Conservation (phyloP, 1,140 invertebrate species). For the Eubasilissa regina region DNA sequence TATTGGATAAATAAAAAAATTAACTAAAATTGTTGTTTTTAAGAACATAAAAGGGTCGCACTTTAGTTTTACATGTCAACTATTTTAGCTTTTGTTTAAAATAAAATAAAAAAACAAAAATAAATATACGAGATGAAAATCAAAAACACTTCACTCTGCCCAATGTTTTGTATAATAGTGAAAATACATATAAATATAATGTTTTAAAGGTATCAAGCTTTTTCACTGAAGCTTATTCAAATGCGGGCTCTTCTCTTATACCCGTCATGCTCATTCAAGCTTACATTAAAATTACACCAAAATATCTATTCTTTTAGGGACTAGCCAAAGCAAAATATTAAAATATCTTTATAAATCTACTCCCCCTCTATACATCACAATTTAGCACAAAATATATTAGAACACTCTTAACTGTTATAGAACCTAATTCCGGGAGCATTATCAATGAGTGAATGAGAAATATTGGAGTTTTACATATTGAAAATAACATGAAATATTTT, state of each 20-base stretch:
- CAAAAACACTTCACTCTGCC: background rate
- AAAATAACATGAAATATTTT: background rate
- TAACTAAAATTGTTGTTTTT: too few relatives aligned
- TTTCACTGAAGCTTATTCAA: constrained; percentile 23
- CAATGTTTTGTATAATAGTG: constrained; percentile 27
- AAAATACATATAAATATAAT: constrained; percentile 38
- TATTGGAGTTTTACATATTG: too few relatives aligned
- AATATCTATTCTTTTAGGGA: constrained; percentile 46
- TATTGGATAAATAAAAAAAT: too few relatives aligned
- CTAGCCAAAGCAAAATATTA: constrained; percentile 44
- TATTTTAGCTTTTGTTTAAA: too few relatives aligned
- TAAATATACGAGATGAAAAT: constrained; percentile 6
- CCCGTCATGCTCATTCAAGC: constrained; percentile 18
- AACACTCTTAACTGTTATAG: constrained; percentile 29
- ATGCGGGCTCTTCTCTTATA: background rate
- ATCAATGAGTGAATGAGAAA: constrained; percentile 30
- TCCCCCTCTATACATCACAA: constrained; percentile 18
- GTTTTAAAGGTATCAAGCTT: constrained; percentile 12
- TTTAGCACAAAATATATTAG: constrained; percentile 41
- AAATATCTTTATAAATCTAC: constrained; percentile 42
- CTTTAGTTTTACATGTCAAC: too few relatives aligned
- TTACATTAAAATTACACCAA: constrained; percentile 49
- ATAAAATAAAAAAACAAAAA: background rate
- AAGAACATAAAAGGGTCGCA: too few relatives aligned
- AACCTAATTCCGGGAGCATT: constrained; percentile 26